phyloP scores from a whole-genome alignment of 2,797 vertebrate species.

The Adelosebastes latens region DNA sequence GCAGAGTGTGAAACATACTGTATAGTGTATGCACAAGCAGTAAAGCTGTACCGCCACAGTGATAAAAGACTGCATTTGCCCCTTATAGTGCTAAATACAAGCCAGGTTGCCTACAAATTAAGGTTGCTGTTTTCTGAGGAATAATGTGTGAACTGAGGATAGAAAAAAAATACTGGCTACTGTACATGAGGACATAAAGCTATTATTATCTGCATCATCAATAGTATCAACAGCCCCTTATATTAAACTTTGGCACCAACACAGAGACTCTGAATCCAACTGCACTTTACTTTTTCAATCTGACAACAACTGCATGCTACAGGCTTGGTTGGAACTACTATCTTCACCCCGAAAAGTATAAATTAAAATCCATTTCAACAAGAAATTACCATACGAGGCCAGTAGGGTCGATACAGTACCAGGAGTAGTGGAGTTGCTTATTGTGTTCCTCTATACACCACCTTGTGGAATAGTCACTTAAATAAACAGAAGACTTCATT shows the following conservation, averaged over 20 bases:
- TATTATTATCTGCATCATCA: constrained; percentile 26
- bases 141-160: constrained; percentile 6
- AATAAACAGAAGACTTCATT: constrained; percentile 61
- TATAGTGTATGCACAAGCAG: constrained; percentile 44
- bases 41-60: constrained; percentile 48
- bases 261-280: background rate
- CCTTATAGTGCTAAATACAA: constrained; percentile 27
- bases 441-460: constrained; percentile 21
- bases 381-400: constrained; percentile 21
- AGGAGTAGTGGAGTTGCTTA: constrained; percentile 22
- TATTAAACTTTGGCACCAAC: constrained; percentile 15
- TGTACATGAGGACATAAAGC: constrained; percentile 13
- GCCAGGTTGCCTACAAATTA: constrained; percentile 26
- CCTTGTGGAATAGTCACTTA: constrained; percentile 46
- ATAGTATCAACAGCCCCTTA: constrained; percentile 4
- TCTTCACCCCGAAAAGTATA: constrained; percentile 20
- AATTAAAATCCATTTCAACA: constrained; percentile 41
- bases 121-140: constrained; percentile 15
- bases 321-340: constrained; percentile 19
- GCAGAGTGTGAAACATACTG: constrained; percentile 44
- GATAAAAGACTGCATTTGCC: constrained; percentile 53
- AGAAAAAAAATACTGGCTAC: background rate
- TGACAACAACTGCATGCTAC: background rate
- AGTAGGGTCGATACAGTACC: constrained; percentile 20
- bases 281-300: background rate